Evolutionary conservation across 2,113 vertebrate species (phyloP).

Genomic region (Myrmophylax atrothorax): DNA sequence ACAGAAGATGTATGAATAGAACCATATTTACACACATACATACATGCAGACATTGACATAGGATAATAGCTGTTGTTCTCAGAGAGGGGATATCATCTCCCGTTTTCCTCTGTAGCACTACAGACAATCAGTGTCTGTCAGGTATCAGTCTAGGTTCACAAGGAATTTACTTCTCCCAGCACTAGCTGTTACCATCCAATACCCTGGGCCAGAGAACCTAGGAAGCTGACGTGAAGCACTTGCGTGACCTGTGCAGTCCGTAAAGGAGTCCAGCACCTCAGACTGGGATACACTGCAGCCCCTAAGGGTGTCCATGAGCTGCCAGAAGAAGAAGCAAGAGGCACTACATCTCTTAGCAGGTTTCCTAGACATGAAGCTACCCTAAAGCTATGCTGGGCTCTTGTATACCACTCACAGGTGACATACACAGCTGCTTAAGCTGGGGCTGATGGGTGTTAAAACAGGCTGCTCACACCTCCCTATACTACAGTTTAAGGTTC

Average conservation of each 20-base stretch:
- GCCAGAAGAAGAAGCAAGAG: background rate
- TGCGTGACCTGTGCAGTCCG: background rate
- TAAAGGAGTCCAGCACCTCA: background rate
- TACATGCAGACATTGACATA: background rate
- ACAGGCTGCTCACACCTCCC: background rate
- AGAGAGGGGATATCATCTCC: rapidly evolving
- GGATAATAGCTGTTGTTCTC: background rate
- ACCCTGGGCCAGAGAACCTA: background rate
- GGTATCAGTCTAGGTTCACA: background rate
- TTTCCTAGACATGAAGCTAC: background rate
- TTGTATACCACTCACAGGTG: background rate
- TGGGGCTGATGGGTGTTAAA: background rate
- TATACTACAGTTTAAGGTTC: background rate
- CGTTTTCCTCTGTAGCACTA: background rate
- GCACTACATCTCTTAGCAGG: background rate
- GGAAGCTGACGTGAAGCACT: background rate
- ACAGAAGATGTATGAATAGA: background rate
- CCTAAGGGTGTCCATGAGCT: background rate
- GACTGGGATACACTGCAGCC: background rate
- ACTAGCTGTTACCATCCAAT: background rate
- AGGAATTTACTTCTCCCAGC: background rate
- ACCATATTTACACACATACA: rapidly evolving
- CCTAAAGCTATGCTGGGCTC: background rate
- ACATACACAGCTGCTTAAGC: background rate
- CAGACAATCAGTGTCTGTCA: background rate